Evolutionary conservation across 2,888 invertebrate genomes (phyloP).

Genomic region (Thereva unica): DNA sequence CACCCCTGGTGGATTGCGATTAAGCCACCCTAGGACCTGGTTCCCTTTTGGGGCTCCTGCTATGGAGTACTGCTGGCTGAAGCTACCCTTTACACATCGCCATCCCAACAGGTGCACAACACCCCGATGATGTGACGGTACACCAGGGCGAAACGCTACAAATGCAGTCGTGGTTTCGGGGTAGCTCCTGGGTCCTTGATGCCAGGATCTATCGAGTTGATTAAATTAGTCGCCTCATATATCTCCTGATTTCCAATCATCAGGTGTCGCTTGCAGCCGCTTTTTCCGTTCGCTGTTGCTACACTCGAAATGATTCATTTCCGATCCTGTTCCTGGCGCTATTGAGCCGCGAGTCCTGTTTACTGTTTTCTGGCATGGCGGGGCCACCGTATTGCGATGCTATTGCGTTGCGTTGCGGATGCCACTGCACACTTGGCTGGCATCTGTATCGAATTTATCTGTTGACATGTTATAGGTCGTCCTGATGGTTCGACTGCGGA

Average conservation of each 20-base stretch:
- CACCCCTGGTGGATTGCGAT: conserved; percentile 18
- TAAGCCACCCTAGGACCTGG: conserved; percentile 1
- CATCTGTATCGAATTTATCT: conserved; percentile 34
- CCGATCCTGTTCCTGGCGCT: conserved; percentile 26
- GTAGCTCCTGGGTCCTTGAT: background rate
- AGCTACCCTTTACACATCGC: background rate
- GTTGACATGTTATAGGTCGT: conserved; percentile 28
- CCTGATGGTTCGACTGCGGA: conserved; percentile 3
- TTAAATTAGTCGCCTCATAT: conserved; percentile 43
- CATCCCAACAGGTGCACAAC: background rate
- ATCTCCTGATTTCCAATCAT: conserved; percentile 42
- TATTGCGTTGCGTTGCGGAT: conserved; percentile 9
- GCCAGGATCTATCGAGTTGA: conserved; percentile 36
- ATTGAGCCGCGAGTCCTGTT: background rate
- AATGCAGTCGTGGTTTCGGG: conserved; percentile 5
- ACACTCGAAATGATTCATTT: conserved; percentile 41
- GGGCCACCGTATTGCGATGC: background rate
- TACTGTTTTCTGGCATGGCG: background rate
- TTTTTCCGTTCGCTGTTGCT: conserved; percentile 25
- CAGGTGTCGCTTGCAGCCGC: conserved; percentile 41
- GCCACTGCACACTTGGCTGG: conserved; percentile 23
- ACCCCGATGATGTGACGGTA: background rate
- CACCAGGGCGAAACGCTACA: conserved; percentile 11
- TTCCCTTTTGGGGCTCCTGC: background rate
- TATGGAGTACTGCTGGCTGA: conserved; percentile 1